A percentile compares a stretch with the other conserved stretches of the same genome.
phyloP scores from a whole-genome alignment of 1,140 invertebrate species.

The Anoplophora glabripennis region DNA sequence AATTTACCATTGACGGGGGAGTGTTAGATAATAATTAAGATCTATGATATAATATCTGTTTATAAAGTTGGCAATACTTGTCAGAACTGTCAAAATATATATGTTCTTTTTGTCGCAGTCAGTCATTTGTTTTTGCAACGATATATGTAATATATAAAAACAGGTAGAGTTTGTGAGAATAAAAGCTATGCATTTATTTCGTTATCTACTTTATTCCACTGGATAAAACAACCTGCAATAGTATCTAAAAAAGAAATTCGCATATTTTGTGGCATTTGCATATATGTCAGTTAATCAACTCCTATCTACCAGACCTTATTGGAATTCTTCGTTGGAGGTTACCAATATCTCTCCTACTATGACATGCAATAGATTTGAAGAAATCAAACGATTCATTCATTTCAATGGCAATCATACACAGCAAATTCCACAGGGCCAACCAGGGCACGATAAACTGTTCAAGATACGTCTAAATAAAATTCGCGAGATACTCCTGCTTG shows the following conservation, averaged over 20 bases:
- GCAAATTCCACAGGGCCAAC: background rate
- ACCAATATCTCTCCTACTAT: slow-evolving; percentile 19
- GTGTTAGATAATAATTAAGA: too few relatives aligned
- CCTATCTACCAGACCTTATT: slow-evolving; percentile 3
- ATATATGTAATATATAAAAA: too few relatives aligned
- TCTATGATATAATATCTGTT: too few relatives aligned
- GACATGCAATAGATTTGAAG: slow-evolving; percentile 23
- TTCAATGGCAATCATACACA: background rate
- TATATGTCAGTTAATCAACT: slow-evolving; percentile 3
- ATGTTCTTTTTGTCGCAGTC: too few relatives aligned
- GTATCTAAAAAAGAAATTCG: slow-evolving; percentile 6
- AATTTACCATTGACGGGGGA: too few relatives aligned
- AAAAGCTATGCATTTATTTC: too few relatives aligned
- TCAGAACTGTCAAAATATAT: too few relatives aligned
- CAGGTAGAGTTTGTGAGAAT: too few relatives aligned
- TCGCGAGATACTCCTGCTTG: slow-evolving; percentile 28
- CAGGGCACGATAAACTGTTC: slow-evolving; percentile 22
- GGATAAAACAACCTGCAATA: too few relatives aligned
- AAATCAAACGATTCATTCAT: background rate
- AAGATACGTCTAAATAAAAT: slow-evolving; percentile 35
- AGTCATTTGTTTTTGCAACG: too few relatives aligned
- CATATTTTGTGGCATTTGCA: slow-evolving; percentile 7
- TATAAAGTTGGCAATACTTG: too few relatives aligned
- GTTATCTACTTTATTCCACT: too few relatives aligned
- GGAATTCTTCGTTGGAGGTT: background rate